Evolutionary conservation across 2,113 vertebrate genomes (phyloP), one percentile per base, ranked within the genome.

Genomic region (Leptodactylus fuscus): DNA sequence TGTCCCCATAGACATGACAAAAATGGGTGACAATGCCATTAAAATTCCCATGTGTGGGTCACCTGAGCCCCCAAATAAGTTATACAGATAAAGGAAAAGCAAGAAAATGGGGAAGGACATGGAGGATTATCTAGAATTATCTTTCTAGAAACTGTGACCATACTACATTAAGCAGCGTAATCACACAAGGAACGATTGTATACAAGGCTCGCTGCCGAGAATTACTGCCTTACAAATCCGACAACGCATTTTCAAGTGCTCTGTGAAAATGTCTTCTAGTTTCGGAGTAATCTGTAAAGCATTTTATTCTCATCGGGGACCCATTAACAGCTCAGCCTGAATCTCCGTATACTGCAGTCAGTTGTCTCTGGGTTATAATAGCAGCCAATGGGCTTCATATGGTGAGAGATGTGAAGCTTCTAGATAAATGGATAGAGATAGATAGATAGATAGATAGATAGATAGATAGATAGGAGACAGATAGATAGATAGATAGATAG

Each of bases 201-300:
- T 24, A 32, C 27, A 34, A 24, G 34, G 22, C 18, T 69, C 34
- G 18, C 6, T 69, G 29, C 16, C 0, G 29, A 34, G 29, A 67
- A 36, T 67, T 67, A 67, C 62, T 6, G 65, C 65, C 34, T 10
- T 8, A 69, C 65, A 36, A 69, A 69, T 38, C 18, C 13, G 34
- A 38, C 34, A 34, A 34, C 34, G 15, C 62, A 36, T 34, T 36
- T 67, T 9, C 32, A 18, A 67, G 34, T 22, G 18, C 34, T 8
- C 62, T 8, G 29, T 3, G 8, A 69, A 69, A 69, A 38, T 69
- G 34, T 69, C 65, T 69, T 9, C 6, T 22, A 38, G 65, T 18
- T 69, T 69, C 65, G 22, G 62, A 34, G 62, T 20, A 67, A 67
- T 34, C 62, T 67, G 9, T 65, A 65, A 65, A 65, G 32, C 62